Percentiles rank a stretch among this genome's conserved stretches.
phyloP scores from a whole-genome alignment of 2,888 invertebrate genomes.

The Amphipyra berbera region DNA sequence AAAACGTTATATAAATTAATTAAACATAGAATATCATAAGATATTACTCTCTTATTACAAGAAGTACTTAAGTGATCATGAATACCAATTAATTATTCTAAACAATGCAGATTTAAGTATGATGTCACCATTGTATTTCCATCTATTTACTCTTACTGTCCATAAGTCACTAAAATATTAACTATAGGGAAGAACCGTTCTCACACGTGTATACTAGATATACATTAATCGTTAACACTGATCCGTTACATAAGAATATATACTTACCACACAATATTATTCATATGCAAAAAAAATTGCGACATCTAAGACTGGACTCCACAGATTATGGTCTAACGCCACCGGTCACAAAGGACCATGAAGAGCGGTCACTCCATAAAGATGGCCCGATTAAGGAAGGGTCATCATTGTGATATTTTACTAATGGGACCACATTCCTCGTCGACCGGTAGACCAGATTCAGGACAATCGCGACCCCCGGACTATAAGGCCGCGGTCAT shows the following conservation, averaged over 20 bases:
- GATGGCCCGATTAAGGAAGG: constrained; percentile 84
- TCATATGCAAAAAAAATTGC: constrained; percentile 82
- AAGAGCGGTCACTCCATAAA: constrained; percentile 87
- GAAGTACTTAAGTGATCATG: background rate
- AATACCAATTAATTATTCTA: constrained; percentile 8
- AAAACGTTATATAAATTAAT: background rate
- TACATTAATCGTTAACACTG: constrained; percentile 22
- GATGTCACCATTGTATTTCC: constrained; percentile 14
- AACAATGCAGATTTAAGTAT: constrained; percentile 21
- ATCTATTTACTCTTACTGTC: background rate
- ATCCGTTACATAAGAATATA: constrained; percentile 58
- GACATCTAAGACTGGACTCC: constrained; percentile 70
- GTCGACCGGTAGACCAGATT: constrained; percentile 84
- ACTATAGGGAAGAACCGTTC: constrained; percentile 38
- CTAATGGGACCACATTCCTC: constrained; percentile 88
- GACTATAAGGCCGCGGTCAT: constrained; percentile 71
- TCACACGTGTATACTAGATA: constrained; percentile 40
- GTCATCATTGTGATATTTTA: constrained; percentile 83
- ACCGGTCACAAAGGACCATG: constrained; percentile 74
- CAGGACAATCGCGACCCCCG: constrained; percentile 62
- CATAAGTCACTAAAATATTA: constrained; percentile 31
- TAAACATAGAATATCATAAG: background rate
- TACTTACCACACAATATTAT: constrained; percentile 70
- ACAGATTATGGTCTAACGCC: constrained; percentile 88
- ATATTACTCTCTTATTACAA: constrained; percentile 1